Base-by-base conservation (phyloP, 2,797 vertebrate species). In the Enteromius treurensis region DNA sequence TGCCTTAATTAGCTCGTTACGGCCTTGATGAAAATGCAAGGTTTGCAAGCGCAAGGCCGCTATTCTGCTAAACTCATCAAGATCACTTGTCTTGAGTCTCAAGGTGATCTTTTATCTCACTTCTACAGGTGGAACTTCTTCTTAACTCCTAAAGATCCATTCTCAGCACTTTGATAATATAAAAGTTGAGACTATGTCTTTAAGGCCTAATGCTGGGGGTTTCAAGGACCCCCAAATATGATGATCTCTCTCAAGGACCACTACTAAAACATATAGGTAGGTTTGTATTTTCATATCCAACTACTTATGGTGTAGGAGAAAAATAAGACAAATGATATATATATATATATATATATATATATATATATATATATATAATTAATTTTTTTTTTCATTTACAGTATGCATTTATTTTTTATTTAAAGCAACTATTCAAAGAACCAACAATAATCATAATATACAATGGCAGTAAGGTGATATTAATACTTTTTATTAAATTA, bases 11-110 rank as follows among this genome's bases (percentile, higher is more conserved):
- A 95, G 93, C 89, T 81, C 5, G 70, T 89, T 88, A 82, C 86
- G 86, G 90, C 90, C 92, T 92, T 92, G 92, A 92, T 93, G 93
- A 87, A 93, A 91, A 90, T 93, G 87, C 93, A 94, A 92, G 89
- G 92, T 93, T 92, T 93, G 92, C 90, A 90, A 70, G 82, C 42
- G 71, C 83, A 34, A 83, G 81, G 80, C 86, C 82, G 80, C 37
- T 86, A 88, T 89, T 91, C 79, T 90, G 92, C 92, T 93, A 87
- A 87, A 89, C 89, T 92, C 89, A 84, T 91, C 92, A 91, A 89
- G 87, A 94, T 93, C 89, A 89, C 90, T 92, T 90, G 79, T 86
- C 81, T 87, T 89, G 86, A 67, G 84, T 84, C 88, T 86, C 85
- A 87, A 86, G 71, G 88, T 83, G 86, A 86, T 82, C 60, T 86